Percentiles rank a stretch among this genome's conserved stretches.
phyloP scores from a whole-genome alignment of 1,140 invertebrate genomes.

The Caenorhabditis brenneri region DNA sequence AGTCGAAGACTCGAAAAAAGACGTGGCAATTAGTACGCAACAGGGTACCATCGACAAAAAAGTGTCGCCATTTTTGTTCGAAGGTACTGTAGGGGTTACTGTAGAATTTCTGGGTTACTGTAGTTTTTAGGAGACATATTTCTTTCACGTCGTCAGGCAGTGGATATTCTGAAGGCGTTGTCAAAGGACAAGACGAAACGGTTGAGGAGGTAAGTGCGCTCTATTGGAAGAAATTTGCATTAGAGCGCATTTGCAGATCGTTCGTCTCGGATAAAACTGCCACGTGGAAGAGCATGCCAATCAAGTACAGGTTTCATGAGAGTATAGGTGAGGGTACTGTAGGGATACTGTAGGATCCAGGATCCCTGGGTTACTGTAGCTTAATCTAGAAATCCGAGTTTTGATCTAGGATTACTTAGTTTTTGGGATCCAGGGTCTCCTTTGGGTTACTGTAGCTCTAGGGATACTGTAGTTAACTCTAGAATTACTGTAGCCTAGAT shows the following conservation, averaged over 20 bases:
- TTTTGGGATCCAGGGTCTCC: no score
- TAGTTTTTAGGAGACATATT: conserved; percentile 65
- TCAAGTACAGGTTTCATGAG: conserved; percentile 68
- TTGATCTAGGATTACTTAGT: no score
- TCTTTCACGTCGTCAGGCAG: conserved; percentile 61
- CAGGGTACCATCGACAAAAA: conserved; percentile 45
- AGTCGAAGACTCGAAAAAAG: conserved; percentile 47
- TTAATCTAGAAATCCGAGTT: no score
- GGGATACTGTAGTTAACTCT: no score
- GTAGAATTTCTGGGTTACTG: no score
- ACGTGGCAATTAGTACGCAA: conserved; percentile 48
- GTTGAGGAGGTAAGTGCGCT: not conserved
- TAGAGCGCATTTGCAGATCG: conserved; percentile 28
- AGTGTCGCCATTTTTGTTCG: conserved; percentile 55
- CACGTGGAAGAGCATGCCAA: conserved; percentile 62
- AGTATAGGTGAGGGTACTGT: conserved; percentile 42
- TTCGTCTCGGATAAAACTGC: conserved; percentile 63
- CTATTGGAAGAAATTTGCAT: not conserved
- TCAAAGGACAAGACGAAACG: conserved; percentile 28
- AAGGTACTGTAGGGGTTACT: conserved; percentile 49
- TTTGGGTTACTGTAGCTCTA: no score
- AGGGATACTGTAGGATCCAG: no score
- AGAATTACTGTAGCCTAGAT: no score
- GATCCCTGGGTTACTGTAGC: not conserved
- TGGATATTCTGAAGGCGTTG: conserved; percentile 59